A percentile compares a stretch with the other conserved stretches of the same genome.
phyloP scores from a whole-genome alignment of 2,888 invertebrate genomes.

The Scrobipalpa costella region DNA sequence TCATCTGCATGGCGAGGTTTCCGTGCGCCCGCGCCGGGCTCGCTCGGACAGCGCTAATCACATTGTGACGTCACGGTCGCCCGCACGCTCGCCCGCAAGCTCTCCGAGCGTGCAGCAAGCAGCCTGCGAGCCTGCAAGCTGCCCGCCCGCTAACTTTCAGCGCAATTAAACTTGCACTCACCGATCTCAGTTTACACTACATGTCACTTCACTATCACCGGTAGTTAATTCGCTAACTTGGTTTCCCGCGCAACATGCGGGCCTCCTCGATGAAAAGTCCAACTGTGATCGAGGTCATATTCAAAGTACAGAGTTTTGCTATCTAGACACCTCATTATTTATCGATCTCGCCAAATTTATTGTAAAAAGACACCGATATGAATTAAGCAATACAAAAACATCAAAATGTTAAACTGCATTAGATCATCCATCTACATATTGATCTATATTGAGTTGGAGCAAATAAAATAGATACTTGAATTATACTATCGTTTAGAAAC shows the following conservation, averaged over 20 bases:
- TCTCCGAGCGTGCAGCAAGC: too few species aligned
- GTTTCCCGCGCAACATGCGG: conserved; percentile 6
- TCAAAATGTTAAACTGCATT: too few species aligned
- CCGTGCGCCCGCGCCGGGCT: conserved; percentile 23
- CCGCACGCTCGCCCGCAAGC: conserved; percentile 11
- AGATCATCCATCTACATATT: too few species aligned
- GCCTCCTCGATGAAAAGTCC: background rate
- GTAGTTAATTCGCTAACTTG: conserved; percentile 11
- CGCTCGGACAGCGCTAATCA: conserved; percentile 20
- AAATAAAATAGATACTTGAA: too few species aligned
- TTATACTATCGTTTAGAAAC: too few species aligned
- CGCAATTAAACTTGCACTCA: conserved; percentile 10
- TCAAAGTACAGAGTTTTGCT: background rate
- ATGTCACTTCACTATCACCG: conserved; percentile 10
- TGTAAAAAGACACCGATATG: too few species aligned
- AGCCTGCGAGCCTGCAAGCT: background rate
- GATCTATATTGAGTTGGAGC: too few species aligned
- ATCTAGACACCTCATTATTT: background rate
- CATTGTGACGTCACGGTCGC: conserved; percentile 19
- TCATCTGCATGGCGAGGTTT: conserved; percentile 77
- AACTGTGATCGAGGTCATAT: background rate
- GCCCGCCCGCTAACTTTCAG: background rate
- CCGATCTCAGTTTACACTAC: background rate
- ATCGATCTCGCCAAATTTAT: too few species aligned
- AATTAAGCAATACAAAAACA: too few species aligned